phyloP scores from a whole-genome alignment of 2,113 vertebrate species.

The Pollimyrus isidori region DNA sequence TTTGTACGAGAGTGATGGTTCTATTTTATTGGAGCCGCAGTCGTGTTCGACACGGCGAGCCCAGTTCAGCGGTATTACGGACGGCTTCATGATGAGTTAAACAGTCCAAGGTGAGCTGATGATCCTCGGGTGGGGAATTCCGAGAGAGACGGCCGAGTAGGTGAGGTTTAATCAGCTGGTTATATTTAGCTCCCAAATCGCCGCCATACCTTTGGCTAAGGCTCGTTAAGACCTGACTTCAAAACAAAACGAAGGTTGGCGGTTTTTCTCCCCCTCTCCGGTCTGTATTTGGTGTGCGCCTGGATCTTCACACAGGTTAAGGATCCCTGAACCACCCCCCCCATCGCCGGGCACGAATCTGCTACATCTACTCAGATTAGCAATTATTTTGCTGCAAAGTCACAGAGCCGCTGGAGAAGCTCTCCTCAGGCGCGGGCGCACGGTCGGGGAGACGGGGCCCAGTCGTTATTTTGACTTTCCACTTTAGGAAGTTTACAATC shows the following conservation, averaged over 20 bases:
- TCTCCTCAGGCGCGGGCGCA: not conserved
- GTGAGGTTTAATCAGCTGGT: constrained; percentile 61
- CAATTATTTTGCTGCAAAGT: constrained; percentile 17
- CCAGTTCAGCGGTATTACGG: constrained; percentile 55
- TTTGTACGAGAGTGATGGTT: constrained; percentile 92
- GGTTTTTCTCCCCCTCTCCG: constrained; percentile 1
- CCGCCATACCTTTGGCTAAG: constrained; percentile 38
- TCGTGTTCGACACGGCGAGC: constrained; percentile 51
- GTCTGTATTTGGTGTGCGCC: constrained; percentile 5
- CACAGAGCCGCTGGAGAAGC: not conserved
- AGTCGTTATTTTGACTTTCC: not conserved
- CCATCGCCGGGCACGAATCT: not conserved
- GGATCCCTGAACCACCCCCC: constrained; percentile 11
- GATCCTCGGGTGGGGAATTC: constrained; percentile 46
- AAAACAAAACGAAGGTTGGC: constrained; percentile 34
- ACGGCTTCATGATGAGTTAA: constrained; percentile 49
- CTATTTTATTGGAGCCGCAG: constrained; percentile 84
- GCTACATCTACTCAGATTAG: constrained; percentile 21
- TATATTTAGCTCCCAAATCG: constrained; percentile 50
- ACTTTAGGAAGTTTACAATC: constrained; percentile 13
- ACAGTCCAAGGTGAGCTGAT: constrained; percentile 36
- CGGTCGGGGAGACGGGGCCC: not conserved
- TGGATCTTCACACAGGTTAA: constrained; percentile 15
- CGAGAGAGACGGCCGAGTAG: constrained; percentile 46
- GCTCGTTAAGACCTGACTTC: constrained; percentile 47